These are phyloP conservation scores for Melanitta fusca DNA, from an alignment of 2,797 vertebrate genomes.

Conservation along the genomic window DNA sequence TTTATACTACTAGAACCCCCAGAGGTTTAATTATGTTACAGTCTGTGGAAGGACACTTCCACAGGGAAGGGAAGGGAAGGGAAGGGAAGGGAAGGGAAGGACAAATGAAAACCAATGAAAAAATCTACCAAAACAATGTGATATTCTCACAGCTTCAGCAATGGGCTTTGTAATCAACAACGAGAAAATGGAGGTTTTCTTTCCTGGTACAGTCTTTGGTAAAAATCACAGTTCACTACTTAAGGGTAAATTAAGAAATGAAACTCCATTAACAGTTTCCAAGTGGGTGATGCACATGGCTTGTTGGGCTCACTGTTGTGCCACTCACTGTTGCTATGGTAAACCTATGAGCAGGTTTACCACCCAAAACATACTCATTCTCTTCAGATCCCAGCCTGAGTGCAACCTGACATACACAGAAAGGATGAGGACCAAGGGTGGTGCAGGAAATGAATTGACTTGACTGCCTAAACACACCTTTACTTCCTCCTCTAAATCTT, in stretches of 20 bases:
- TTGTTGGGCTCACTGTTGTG: not conserved
- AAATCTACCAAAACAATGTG: not conserved
- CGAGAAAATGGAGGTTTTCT: fast-evolving
- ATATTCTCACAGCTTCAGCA: not conserved
- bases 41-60: not conserved
- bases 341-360: not conserved
- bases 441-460: not conserved
- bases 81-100: no score
- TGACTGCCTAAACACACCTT: not conserved
- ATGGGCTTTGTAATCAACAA: not conserved
- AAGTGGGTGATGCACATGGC: fast-evolving
- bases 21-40: conserved; percentile 21
- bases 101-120: not conserved
- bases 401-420: not conserved
- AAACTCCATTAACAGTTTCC: not conserved
- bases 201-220: fast-evolving
- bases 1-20: conserved; percentile 21
- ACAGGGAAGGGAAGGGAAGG: no score
- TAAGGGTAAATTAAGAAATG: not conserved
- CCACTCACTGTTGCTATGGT: fast-evolving
- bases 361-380: not conserved
- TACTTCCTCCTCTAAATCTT: not conserved
- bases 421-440: fast-evolving
- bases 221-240: not conserved
- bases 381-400: not conserved